Conservation (phyloP, 2,113 vertebrate genomes). For the Hyperopisus bebe region DNA sequence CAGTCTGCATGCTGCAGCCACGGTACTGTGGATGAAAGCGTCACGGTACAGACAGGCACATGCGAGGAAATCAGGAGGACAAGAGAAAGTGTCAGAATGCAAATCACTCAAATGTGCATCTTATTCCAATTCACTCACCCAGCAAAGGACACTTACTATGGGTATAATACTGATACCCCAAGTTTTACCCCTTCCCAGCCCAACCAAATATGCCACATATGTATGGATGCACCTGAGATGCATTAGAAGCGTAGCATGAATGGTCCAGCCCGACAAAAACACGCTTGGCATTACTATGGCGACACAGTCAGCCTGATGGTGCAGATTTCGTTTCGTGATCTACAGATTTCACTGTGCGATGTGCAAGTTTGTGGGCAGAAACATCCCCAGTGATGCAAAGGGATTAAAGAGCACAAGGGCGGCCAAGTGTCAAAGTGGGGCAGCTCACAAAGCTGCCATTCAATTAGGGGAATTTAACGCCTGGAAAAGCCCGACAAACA, state of each 20-base stretch:
- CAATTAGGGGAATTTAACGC: not conserved
- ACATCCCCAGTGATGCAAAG: no score
- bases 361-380: not conserved
- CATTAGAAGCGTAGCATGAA: not conserved
- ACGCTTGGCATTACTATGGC: not conserved
- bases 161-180: not conserved
- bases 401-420: not conserved
- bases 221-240: not conserved
- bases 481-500: not conserved
- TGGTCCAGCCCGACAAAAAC: not conserved
- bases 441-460: not conserved
- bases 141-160: not conserved
- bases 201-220: not conserved
- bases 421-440: not conserved
- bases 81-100: not conserved
- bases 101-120: not conserved
- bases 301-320: not conserved
- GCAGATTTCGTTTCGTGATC: not conserved
- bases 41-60: not conserved
- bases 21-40: not conserved
- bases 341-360: not conserved
- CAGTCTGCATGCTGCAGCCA: not conserved
- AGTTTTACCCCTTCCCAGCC: not conserved
- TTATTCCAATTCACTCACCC: not conserved
- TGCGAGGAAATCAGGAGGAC: not conserved